Percentiles rank a stretch among this genome's conserved stretches.
These are phyloP conservation scores for Empidonax alnorum DNA, from an alignment of 2,113 vertebrate species.

Conservation along the genomic window DNA sequence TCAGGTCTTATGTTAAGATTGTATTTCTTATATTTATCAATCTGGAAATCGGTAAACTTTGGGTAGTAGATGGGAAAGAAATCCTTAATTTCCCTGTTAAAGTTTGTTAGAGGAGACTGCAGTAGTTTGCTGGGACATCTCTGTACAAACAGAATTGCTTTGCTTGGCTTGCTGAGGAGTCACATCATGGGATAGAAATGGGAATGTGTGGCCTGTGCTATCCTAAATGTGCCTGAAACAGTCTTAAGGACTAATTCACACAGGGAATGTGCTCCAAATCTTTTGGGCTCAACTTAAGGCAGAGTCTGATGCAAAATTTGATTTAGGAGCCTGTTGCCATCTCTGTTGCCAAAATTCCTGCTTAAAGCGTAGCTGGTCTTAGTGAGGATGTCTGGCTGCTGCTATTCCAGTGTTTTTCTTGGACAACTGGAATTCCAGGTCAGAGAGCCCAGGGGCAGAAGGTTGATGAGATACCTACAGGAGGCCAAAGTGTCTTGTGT, in stretches of 20 bases:
- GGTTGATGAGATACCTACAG: background rate
- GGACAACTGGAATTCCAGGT: background rate
- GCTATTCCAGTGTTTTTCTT: background rate
- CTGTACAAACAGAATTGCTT: background rate
- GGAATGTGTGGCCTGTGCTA: fast-evolving
- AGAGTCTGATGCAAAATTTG: background rate
- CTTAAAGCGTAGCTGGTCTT: background rate
- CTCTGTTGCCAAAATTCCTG: background rate
- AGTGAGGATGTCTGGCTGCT: background rate
- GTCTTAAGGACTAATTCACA: background rate
- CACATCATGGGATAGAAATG: background rate
- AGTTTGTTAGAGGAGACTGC: background rate
- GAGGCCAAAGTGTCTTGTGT: background rate
- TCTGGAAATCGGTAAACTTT: background rate
- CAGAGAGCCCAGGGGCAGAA: background rate
- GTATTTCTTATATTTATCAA: background rate
- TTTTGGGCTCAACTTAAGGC: background rate
- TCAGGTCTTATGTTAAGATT: background rate
- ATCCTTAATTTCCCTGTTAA: background rate
- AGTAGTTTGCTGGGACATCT: background rate
- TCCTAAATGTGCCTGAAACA: background rate
- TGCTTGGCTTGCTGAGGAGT: background rate
- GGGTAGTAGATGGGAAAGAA: background rate
- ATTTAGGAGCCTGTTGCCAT: background rate
- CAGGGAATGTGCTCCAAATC: background rate